Evolutionary conservation across 2,113 vertebrate species (phyloP).

Genomic region (Eptatretus burgeri): DNA sequence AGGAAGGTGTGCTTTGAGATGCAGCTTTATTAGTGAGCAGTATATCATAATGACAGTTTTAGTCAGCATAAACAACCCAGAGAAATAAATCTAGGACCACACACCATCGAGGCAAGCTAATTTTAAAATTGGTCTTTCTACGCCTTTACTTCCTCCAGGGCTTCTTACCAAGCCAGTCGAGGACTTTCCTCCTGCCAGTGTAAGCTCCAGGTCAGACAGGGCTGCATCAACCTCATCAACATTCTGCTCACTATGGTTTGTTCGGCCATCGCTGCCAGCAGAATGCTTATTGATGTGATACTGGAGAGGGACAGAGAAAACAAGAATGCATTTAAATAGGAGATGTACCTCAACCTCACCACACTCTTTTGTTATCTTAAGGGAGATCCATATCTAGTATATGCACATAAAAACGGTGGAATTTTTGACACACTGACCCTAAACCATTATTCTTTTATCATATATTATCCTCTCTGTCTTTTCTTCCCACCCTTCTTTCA

Average conservation of each 20-base stretch:
- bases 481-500: too few species aligned
- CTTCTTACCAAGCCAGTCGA: constrained; percentile 56
- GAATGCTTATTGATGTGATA: constrained; percentile 6
- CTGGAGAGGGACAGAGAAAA: neutral
- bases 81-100: neutral
- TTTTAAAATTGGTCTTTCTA: neutral
- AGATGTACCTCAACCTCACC: too few species aligned
- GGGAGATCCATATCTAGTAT: too few species aligned
- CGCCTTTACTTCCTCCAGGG: neutral
- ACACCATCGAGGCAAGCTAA: neutral
- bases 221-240: constrained; percentile 92
- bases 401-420: too few species aligned
- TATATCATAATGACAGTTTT: neutral
- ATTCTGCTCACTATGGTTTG: constrained; percentile 97
- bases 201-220: constrained; percentile 82
- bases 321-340: neutral
- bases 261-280: constrained; percentile 22
- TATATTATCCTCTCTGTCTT: too few species aligned
- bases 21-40: neutral
- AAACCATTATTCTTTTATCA: too few species aligned
- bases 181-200: constrained; percentile 78
- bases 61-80: neutral
- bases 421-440: too few species aligned
- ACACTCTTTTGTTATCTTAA: too few species aligned
- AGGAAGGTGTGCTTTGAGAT: neutral